Conservation (phyloP, 2,113 vertebrate genomes). For the Chitala chitala region DNA sequence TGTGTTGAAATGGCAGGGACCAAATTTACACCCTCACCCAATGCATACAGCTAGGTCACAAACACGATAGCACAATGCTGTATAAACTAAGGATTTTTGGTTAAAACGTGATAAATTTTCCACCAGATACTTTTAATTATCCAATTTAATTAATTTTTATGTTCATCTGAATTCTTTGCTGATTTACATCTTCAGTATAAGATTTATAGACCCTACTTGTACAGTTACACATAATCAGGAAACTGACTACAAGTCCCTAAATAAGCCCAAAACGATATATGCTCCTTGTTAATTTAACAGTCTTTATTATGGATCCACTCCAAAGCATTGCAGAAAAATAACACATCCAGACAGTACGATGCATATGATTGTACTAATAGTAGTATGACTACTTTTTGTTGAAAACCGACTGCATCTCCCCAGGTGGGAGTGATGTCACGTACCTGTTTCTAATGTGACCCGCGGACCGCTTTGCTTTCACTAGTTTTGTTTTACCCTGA, state of each 20-base stretch:
- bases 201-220: background rate
- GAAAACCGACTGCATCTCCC: conserved; percentile 22
- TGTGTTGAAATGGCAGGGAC: background rate
- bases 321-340: too few species aligned
- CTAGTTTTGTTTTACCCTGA: conserved; percentile 34
- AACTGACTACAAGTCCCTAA: background rate
- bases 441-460: conserved; percentile 27
- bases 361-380: too few species aligned
- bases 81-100: too few species aligned
- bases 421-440: conserved; percentile 25
- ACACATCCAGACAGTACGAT: background rate
- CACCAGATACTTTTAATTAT: background rate
- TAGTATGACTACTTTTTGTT: conserved; percentile 15
- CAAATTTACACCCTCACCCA: background rate
- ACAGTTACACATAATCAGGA: background rate
- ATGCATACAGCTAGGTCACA: too few species aligned
- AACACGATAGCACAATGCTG: too few species aligned
- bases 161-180: background rate
- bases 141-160: background rate
- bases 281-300: background rate
- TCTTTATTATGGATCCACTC: background rate
- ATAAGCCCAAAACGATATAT: background rate
- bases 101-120: too few species aligned
- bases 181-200: background rate
- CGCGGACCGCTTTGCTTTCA: conserved; percentile 46